Conservation (phyloP, 2,797 vertebrate species). For the Tangara arthus region DNA sequence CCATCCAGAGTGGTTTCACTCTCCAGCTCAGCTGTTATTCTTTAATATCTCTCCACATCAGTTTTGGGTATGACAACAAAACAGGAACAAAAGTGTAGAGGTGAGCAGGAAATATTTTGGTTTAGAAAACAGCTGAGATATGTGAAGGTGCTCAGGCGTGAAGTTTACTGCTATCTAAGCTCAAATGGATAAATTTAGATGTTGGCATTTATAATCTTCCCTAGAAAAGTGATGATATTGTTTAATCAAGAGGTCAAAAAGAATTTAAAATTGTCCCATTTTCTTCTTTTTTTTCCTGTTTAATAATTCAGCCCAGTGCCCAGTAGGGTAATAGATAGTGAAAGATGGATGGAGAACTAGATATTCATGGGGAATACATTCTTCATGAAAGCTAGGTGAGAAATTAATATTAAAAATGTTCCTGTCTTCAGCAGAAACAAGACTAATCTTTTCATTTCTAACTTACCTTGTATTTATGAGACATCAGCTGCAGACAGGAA, state of each 20-base stretch:
- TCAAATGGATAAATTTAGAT: not conserved
- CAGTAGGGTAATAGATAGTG: not conserved
- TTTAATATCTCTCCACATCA: not conserved
- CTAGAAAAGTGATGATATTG: not conserved
- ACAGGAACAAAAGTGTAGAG: not conserved
- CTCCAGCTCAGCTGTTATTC: not conserved
- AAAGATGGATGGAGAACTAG: slow-evolving; percentile 7
- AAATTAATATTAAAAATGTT: slow-evolving; percentile 45
- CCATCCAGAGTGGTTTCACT: not conserved
- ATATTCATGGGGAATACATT: not conserved
- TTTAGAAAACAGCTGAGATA: not conserved
- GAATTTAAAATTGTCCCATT: not conserved
- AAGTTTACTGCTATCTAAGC: not conserved
- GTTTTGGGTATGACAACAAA: not conserved
- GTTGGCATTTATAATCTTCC: not conserved
- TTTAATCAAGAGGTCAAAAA: slow-evolving; percentile 32
- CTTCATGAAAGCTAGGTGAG: not conserved
- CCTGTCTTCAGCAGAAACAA: slow-evolving; percentile 1
- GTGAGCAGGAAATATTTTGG: not conserved
- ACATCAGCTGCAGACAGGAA: slow-evolving; percentile 5
- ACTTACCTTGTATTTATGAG: slow-evolving; percentile 46
- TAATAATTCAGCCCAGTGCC: not conserved
- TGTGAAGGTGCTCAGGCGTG: not conserved
- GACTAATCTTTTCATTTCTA: slow-evolving; percentile 20
- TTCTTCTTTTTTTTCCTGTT: slow-evolving; percentile 1